Evolutionary conservation across 2,797 vertebrate species (phyloP), one percentile per base, ranked within the genome.

Genomic region (Diplodus sargus): DNA sequence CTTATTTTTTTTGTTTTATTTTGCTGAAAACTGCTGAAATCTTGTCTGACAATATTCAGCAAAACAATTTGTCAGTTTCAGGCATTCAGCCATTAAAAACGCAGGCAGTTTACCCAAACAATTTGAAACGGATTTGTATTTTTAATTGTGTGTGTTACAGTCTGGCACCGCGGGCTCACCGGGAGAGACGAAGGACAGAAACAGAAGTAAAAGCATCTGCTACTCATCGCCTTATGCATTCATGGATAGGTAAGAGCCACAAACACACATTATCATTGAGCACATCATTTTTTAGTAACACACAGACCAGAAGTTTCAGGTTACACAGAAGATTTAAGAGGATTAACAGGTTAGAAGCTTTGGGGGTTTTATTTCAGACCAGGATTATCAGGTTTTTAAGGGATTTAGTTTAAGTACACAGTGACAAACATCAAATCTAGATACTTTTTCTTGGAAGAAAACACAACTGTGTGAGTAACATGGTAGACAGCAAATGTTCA

Each of bases 161-260:
- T 94, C 94, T 28, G 77, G 93, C 70, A 93, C 81, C 76, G 90
- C 93, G 75, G 86, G 81, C 3, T 96, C 96, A 52, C 94, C 95
- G 22, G 95, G 85, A 74, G 95, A 92, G 4, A 42, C 79, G 2
- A 87, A 69, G 90, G 94, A 94, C 20, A 89, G 96, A 89, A 94
- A 87, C 84, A 96, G 95, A 91, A 96, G 94, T 91, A 98, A 96
- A 89, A 96, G 89, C 83, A 91, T 95, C 83, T 94, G 93, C 51
- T 96, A 96, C 89, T 59, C 91, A 2, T 95, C 96, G 23, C 92
- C 93, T 9, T 90, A 88, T 34, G 66, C 82, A 18, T 14, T 92
- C 28, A 95, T 95, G 74, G 97, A 98, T 91, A 95, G 96, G 97
- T 99, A 95, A 90, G 91, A 70, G 13, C 17, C 30, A n/a, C 52